phyloP scores from a whole-genome alignment of 2,797 vertebrate species.

The Fistularia commersonii region DNA sequence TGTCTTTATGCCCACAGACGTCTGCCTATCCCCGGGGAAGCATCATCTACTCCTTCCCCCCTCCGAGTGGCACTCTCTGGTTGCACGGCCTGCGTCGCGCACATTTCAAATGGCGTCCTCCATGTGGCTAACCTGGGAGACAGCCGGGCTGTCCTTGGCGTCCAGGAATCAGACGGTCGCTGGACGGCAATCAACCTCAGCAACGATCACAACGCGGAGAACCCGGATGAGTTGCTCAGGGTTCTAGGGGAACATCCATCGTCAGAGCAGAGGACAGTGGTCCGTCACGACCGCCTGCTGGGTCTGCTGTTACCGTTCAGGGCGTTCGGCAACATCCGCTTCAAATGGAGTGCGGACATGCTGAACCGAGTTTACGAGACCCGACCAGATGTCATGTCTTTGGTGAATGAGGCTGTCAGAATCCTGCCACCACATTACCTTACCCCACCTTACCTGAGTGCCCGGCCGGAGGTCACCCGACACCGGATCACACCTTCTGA shows the following conservation, averaged over 20 bases:
- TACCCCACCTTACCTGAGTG: constrained; percentile 69
- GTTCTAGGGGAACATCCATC: constrained; percentile 59
- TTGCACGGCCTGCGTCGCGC: constrained; percentile 62
- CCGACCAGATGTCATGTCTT: constrained; percentile 20
- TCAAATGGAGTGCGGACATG: constrained; percentile 67
- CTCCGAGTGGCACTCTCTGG: constrained; percentile 65
- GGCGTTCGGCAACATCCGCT: constrained; percentile 64
- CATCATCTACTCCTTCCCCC: constrained; percentile 34
- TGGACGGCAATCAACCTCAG: constrained; percentile 59
- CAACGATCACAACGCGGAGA: constrained; percentile 69
- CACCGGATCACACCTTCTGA: constrained; percentile 53
- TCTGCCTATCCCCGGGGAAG: constrained; percentile 30
- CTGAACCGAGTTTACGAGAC: constrained; percentile 52
- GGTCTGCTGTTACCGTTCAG: constrained; percentile 69
- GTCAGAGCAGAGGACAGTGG: constrained; percentile 48
- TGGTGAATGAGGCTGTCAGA: constrained; percentile 27
- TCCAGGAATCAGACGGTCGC: constrained; percentile 45
- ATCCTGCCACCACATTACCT: constrained; percentile 44
- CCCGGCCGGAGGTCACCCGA: constrained; percentile 55
- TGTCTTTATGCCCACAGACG: constrained; percentile 29
- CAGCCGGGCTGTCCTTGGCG: constrained; percentile 66
- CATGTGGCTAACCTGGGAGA: constrained; percentile 69
- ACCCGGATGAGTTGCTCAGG: constrained; percentile 58
- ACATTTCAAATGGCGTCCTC: constrained; percentile 49
- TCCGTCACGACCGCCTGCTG: constrained; percentile 65